Evolutionary conservation across 2,113 vertebrate species (phyloP), one percentile per base, ranked within the genome.

Genomic region (Myotis yumanensis): DNA sequence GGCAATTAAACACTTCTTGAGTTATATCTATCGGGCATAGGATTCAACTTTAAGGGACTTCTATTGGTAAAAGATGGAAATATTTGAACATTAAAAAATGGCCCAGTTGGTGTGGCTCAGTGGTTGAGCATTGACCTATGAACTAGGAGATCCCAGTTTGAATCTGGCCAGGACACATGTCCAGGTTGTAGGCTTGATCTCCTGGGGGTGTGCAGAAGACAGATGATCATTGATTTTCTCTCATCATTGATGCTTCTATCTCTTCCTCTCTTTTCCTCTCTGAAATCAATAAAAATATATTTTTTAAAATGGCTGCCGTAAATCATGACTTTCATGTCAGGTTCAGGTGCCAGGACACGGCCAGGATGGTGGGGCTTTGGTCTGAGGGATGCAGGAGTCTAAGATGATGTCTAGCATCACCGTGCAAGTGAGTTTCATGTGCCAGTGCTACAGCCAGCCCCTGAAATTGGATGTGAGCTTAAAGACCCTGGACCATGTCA

Each of bases 391-490:
- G 98, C 99, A 99, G 97, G 98, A 97, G 51, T 98, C 98, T 57
- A 99, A 99, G 95, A 98, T 98, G 25, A 98, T 98, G 30, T 98
- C 98, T 57, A 98, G 98, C 91, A 98, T 98, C 88, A 99, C 98
- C 52, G 98, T 99, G 98, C 98, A 99, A 96, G 99, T 99, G 57
- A 99, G 99, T 98, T 99, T 99, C 62, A 98, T 99, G 93, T 99
- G 99, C 97, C 99, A 99, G 97, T 98, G 98, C 64, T 99, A 98
- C 97, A 99, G 98, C 88, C 99, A 99, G 94, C 99, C 99, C 30
- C 98, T 99, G 28, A 99, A 99, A 62, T 98, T 99, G 91, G 99
- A 99, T 96, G 98, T 98, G 0, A 99, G 99, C 94, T 99, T 99
- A 98, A 99, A 99, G 73, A 99, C 99, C 69, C 98, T 99, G 18